Evolutionary conservation across 2,113 vertebrate genomes (phyloP), one percentile per base, ranked within the genome.

Genomic region (Acrocephalus arundinaceus): DNA sequence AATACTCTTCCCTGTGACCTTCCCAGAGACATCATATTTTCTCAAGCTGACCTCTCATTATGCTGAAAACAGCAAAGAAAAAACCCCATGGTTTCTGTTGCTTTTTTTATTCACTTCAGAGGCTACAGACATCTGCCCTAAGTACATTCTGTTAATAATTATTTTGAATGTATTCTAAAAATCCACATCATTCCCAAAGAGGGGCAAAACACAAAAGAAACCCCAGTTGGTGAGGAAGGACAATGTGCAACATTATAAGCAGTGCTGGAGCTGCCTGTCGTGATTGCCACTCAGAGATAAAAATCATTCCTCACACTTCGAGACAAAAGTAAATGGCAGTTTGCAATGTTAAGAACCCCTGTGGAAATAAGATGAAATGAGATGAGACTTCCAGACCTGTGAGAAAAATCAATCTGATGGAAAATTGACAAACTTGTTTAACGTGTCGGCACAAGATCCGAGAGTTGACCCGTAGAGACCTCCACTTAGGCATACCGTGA

Each of bases 371-470:
- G 96, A 97, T 90, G 85, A 97, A 98, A 97, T 97, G 95, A 98
- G 97, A 98, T 13, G 67, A 98, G 95, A 95, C 97, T 97, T 98
- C 95, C 94, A 97, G 97, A 98, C 98, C 97, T 97, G 95, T 97
- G 97, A 97, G 97, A 97, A 98, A 98, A 98, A 99, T 98, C 98
- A 98, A 98, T 98, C 93, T 97, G 98, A 98, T 97, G 97, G 97
- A 98, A 98, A 98, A 98, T 98, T 98, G 98, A 99, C 98, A 98
- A 98, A 98, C 85, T 96, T 96, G 97, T 99, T 98, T 98, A 98
- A 98, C 75, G 86, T 95, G 96, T 90, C 92, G 92, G 96, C 96
- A 96, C 96, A 71, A 95, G 98, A 97, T 97, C 97, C 91, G 57
- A 98, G 97, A 97, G 97, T 46, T 97, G 97, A 98, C 98, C 97